A percentile compares a stretch with the other conserved stretches of the same genome.
phyloP scores from a whole-genome alignment of 2,888 invertebrate species.

The Volucella zonaria region DNA sequence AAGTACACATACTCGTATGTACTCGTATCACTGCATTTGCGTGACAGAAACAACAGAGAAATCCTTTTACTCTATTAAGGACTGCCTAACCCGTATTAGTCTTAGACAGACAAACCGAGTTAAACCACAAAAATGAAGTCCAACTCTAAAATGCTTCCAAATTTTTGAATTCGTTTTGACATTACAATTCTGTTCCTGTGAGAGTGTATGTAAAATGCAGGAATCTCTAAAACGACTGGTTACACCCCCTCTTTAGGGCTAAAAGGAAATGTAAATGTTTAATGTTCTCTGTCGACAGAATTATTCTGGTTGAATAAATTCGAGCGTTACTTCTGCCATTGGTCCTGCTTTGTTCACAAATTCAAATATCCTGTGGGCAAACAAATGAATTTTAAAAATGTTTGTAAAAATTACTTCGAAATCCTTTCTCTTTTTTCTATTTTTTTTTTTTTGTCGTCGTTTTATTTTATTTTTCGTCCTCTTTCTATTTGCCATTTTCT shows the following conservation, averaged over 20 bases:
- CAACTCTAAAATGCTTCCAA: slow-evolving; percentile 69
- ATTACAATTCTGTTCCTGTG: slow-evolving; percentile 34
- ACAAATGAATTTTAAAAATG: slow-evolving; percentile 74
- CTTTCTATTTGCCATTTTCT: no score
- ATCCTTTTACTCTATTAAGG: slow-evolving; percentile 61
- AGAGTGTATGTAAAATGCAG: slow-evolving; percentile 13
- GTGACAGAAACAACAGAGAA: slow-evolving; percentile 63
- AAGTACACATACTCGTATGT: background rate
- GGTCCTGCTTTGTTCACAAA: slow-evolving; percentile 56
- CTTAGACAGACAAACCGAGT: slow-evolving; percentile 65
- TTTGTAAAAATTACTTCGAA: slow-evolving; percentile 72
- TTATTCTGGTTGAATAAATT: slow-evolving; percentile 74
- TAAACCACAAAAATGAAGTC: slow-evolving; percentile 71
- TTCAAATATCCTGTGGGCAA: slow-evolving; percentile 73
- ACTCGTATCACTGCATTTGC: slow-evolving; percentile 50
- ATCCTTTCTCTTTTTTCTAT: slow-evolving; percentile 36
- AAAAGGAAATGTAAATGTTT: slow-evolving; percentile 74
- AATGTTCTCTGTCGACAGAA: slow-evolving; percentile 73
- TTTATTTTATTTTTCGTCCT: slow-evolving; percentile 1
- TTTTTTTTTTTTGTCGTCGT: slow-evolving; percentile 10
- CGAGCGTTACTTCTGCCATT: slow-evolving; percentile 44
- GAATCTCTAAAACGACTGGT: background rate
- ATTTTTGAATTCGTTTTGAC: slow-evolving; percentile 71
- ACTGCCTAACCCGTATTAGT: slow-evolving; percentile 30
- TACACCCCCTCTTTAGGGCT: slow-evolving; percentile 28